phyloP scores from a whole-genome alignment of 2,888 invertebrate species.

The Melanostoma scalare region DNA sequence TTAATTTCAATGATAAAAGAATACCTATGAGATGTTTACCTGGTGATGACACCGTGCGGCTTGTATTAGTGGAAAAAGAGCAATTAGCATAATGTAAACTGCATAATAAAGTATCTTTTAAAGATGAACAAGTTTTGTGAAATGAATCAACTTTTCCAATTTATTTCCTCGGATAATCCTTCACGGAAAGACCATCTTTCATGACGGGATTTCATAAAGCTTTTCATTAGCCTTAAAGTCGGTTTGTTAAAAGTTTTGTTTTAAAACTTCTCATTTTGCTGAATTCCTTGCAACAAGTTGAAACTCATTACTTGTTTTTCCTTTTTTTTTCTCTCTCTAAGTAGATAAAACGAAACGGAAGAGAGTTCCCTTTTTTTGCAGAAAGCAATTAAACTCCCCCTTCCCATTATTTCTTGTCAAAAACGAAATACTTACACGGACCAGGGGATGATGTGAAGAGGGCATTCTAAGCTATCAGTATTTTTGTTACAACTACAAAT shows the following conservation, averaged over 20 bases:
- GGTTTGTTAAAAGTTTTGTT: background rate
- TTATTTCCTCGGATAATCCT: slow-evolving; percentile 18
- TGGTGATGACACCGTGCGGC: too few species aligned
- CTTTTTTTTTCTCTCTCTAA: background rate
- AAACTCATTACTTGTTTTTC: slow-evolving; percentile 3
- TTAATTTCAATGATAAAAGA: too few species aligned
- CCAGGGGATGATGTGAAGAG: background rate
- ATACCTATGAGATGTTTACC: too few species aligned
- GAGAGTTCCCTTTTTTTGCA: background rate
- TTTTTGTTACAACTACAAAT: background rate
- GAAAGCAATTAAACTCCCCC: slow-evolving; percentile 36
- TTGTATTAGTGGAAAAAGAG: too few species aligned
- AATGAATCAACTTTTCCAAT: slow-evolving; percentile 16
- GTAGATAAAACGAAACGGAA: background rate
- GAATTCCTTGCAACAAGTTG: slow-evolving; percentile 14
- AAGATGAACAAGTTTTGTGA: too few species aligned
- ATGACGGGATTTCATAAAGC: slow-evolving; percentile 1
- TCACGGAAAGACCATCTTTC: background rate
- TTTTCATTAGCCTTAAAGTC: slow-evolving; percentile 16
- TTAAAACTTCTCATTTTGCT: background rate
- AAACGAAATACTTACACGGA: slow-evolving; percentile 20
- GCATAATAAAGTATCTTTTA: too few species aligned
- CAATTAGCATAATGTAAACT: too few species aligned
- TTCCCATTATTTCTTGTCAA: slow-evolving; percentile 31
- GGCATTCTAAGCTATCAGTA: background rate